A percentile compares a stretch with the other conserved stretches of the same genome.
Evolutionary conservation across 2,888 invertebrate species (phyloP).

Genomic region (Holacanthella duospinosa): DNA sequence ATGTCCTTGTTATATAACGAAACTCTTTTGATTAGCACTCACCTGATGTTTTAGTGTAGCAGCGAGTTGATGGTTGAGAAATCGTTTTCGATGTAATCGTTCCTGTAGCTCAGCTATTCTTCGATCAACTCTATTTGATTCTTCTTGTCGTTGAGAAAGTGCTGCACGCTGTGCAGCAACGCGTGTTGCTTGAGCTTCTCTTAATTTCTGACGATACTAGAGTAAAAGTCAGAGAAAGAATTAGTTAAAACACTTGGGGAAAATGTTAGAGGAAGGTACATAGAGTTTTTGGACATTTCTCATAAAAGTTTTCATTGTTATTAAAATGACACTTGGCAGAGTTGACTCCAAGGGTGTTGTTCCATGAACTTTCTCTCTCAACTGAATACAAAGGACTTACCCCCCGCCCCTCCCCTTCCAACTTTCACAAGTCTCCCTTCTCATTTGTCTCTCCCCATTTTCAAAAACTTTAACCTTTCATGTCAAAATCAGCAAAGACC

Average conservation of each 20-base stretch:
- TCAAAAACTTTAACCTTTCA: neutral
- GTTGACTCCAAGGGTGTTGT: no score
- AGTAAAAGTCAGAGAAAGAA: no score
- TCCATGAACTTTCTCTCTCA: no score
- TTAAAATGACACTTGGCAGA: no score
- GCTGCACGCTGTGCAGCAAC: constrained; percentile 80
- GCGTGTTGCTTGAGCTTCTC: constrained; percentile 85
- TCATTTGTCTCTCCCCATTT: neutral
- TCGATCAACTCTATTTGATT: constrained; percentile 83
- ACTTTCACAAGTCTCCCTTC: neutral
- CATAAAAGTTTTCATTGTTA: neutral
- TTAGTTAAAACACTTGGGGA: no score
- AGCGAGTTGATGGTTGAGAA: constrained; percentile 65
- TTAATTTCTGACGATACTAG: constrained; percentile 90
- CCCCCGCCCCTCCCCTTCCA: neutral
- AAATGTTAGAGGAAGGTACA: neutral
- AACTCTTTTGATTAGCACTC: no score
- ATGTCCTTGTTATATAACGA: no score
- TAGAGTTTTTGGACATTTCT: neutral
- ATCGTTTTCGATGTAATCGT: constrained; percentile 73
- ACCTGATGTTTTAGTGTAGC: constrained; percentile 37
- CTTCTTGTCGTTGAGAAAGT: constrained; percentile 76
- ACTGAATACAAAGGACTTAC: neutral
- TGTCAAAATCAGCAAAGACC: neutral
- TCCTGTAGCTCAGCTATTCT: constrained; percentile 88